Base-by-base conservation (phyloP, 1,140 invertebrate species). In the Conopomorpha cramerella region DNA sequence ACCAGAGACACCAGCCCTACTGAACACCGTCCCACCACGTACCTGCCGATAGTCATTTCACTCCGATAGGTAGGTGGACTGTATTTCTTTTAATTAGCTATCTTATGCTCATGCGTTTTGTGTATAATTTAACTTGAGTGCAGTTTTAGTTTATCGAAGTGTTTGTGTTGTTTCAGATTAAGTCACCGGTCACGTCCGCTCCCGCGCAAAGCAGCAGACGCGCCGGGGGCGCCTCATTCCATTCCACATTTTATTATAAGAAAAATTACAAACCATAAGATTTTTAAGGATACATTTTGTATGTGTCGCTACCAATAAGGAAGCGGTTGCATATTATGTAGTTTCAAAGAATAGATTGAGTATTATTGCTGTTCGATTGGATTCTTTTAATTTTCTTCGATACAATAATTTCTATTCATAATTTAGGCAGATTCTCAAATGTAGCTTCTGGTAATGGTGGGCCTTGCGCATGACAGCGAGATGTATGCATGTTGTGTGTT, bases 1-100 rank as follows among this genome's bases (percentile, higher is more conserved):
- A 84, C 74, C 85, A 87, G 78, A 86, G 87, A 82, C 86, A 88
- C 79, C 86, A 88, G 78, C 87, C 87, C 56, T 89, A 89, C 80
- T 88, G 84, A 81, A 59, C 56, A 40, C 41, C 39, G 45, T 41
- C 42, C 38, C 27, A 26, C n/a, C 30, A 19, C 45, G 63, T 71
- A 67, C 66, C 66, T 71, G 66, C 57, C 61, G 47, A 62, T 55
- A 67, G 59, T 64, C 66, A 63, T 70, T 61, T 71, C 70, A 67
- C 52, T 71, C 63, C 70, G 66, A 71, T 67, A 65, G 55, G 63
- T 64, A 68, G 64, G 64, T 67, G 39, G 44, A 38, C 25, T n/a
- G n/a, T n/a, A n/a, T n/a, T n/a, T n/a, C n/a, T n/a, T n/a, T n/a
- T n/a, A n/a, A n/a, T n/a, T n/a, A n/a, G n/a, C n/a, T n/a, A n/a